Evolutionary conservation across 2,797 vertebrate genomes (phyloP).

Genomic region (Pempheris klunzingeri): DNA sequence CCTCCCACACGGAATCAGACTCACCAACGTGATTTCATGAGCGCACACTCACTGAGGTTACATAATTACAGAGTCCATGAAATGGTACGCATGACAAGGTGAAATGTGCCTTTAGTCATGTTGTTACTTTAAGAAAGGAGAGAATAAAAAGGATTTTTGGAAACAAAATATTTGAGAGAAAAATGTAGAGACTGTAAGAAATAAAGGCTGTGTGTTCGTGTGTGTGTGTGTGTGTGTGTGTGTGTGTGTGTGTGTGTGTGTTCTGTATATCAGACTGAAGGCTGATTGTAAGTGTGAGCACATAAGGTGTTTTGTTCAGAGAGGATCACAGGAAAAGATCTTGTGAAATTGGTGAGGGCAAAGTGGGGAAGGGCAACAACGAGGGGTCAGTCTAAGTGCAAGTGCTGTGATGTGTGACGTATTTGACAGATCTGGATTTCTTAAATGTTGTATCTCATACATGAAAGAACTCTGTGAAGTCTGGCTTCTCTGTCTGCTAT

Average conservation of each 20-base stretch:
- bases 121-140: background rate
- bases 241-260: no score
- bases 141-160: slow-evolving; percentile 3
- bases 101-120: background rate
- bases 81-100: background rate
- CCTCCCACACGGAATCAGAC: background rate
- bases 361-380: background rate
- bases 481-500: slow-evolving; percentile 21
- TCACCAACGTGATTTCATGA: background rate
- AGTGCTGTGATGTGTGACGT: slow-evolving; percentile 3
- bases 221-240: no score
- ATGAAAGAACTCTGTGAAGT: slow-evolving; percentile 33
- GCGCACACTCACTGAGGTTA: background rate
- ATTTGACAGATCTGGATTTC: slow-evolving; percentile 35
- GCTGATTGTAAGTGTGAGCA: slow-evolving; percentile 55
- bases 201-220: no score
- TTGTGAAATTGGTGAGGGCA: slow-evolving; percentile 1
- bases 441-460: slow-evolving; percentile 6
- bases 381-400: slow-evolving; percentile 18
- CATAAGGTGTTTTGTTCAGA: slow-evolving; percentile 35
- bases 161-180: background rate
- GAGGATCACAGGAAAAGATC: slow-evolving; percentile 44
- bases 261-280: slow-evolving; percentile 53
- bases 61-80: background rate
- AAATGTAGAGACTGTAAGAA: background rate